Base-by-base conservation (phyloP, 2,888 invertebrate species). In the Pyrocoelia pectoralis region DNA sequence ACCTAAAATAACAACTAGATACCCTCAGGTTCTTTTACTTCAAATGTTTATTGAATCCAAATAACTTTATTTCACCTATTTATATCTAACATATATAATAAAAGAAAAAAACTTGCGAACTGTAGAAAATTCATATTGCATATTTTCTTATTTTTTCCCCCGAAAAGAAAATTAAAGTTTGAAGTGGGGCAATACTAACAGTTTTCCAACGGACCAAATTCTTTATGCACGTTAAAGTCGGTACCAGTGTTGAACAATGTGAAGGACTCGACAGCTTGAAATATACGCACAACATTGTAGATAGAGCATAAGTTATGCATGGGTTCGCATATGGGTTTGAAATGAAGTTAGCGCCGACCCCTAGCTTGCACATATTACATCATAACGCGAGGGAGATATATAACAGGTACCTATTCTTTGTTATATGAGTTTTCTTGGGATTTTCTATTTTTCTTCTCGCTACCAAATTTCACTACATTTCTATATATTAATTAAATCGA, bases 291-390 rank as follows among this genome's bases (percentile, higher is more conserved):
- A 68, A 70, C 68, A 69, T 70, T 71, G 71, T 69, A 67, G 65
- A 65, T 62, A 64, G 67, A 61, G 65, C 57, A 71, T 73, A 71
- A 71, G 68, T 72, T 73, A 73, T 73, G 73, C 71, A 73, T 73
- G 71, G 71, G 68, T 61, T 67, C 67, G 68, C 70, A 71, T 71
- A 72, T 73, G 72, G 71, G 70, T 70, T 71, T 64, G 66, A 67
- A 72, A 71, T 72, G 71, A 72, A 72, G 73, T 72, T 73, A 71
- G 66, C 54, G 68, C 64, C 64, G 64, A 64, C 64, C 64, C 24
- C 64, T 60, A 64, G 67, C 68, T 52, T 62, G 55, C 65, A 68
- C 65, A 66, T 68, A 68, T 68, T 68, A 68, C 68, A 67, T 67
- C 65, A 68, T 69, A 67, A 66, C 65, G 56, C 62, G 61, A 56